Conservation (phyloP, 2,113 vertebrate genomes). For the Zapornia atra region DNA sequence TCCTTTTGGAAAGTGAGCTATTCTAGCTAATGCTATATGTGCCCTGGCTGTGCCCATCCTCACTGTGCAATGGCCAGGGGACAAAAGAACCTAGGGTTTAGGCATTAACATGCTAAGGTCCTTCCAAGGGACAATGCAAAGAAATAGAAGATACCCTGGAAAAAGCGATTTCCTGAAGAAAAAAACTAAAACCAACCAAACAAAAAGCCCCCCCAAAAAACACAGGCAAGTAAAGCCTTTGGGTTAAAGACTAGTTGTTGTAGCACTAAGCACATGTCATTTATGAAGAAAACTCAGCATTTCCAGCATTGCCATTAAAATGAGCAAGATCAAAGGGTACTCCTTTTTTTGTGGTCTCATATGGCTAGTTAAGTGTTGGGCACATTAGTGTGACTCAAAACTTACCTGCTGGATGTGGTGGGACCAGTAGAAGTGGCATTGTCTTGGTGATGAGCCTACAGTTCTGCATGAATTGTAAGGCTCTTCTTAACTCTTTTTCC, state of each 20-base stretch:
- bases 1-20: neutral
- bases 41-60: neutral
- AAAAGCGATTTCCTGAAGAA: neutral
- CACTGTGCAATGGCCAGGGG: neutral
- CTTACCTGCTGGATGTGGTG: accelerated
- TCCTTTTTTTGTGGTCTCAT: neutral
- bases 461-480: neutral
- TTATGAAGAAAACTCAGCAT: neutral
- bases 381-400: neutral
- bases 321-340: neutral
- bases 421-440: neutral
- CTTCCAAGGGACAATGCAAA: neutral
- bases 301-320: neutral
- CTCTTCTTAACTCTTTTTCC: neutral
- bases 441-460: neutral
- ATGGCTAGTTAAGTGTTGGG: neutral
- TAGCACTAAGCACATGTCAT: neutral
- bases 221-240: neutral
- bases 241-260: neutral
- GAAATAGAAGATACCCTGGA: neutral
- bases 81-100: neutral
- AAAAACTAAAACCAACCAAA: too few relatives aligned
- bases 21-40: neutral
- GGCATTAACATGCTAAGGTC: accelerated
- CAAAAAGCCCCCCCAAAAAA: too few relatives aligned